Evolutionary conservation across 1,140 invertebrate genomes (phyloP).

Genomic region (Zaprionus tsacasi): DNA sequence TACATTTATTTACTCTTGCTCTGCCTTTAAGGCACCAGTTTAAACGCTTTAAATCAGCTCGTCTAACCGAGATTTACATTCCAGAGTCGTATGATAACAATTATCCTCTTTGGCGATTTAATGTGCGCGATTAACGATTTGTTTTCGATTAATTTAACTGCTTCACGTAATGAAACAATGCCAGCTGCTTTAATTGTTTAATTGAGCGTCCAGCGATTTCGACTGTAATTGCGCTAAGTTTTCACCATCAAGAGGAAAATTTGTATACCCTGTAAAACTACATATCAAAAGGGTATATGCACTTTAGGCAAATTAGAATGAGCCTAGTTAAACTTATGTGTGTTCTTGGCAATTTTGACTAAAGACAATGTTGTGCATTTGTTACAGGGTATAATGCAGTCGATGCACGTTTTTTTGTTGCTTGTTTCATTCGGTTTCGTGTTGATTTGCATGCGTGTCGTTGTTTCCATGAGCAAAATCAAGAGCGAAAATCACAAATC

Average conservation of each 20-base stretch:
- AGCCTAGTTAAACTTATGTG: no score
- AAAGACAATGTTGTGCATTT: no score
- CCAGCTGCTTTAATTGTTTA: constrained; percentile 60
- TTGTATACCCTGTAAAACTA: background rate
- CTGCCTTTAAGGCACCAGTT: background rate
- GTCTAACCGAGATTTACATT: background rate
- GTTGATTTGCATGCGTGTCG: constrained; percentile 70
- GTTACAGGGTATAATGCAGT: background rate
- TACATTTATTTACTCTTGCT: no score
- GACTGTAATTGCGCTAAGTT: constrained; percentile 46
- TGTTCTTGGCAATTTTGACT: no score
- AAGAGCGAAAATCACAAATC: constrained; percentile 59
- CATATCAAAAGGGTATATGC: background rate
- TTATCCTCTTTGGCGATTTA: background rate
- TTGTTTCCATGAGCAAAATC: constrained; percentile 38
- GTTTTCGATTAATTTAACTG: constrained; percentile 24
- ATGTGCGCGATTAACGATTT: constrained; percentile 3
- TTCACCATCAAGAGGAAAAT: constrained; percentile 49
- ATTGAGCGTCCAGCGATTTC: constrained; percentile 47
- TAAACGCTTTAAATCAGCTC: background rate
- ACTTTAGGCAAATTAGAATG: background rate
- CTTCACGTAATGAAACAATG: constrained; percentile 17
- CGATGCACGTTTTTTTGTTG: background rate
- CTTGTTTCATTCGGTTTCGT: constrained; percentile 41
- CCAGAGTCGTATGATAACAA: background rate